Evolutionary conservation across 2,113 vertebrate species (phyloP).

Genomic region (Pangasianodon gigas): DNA sequence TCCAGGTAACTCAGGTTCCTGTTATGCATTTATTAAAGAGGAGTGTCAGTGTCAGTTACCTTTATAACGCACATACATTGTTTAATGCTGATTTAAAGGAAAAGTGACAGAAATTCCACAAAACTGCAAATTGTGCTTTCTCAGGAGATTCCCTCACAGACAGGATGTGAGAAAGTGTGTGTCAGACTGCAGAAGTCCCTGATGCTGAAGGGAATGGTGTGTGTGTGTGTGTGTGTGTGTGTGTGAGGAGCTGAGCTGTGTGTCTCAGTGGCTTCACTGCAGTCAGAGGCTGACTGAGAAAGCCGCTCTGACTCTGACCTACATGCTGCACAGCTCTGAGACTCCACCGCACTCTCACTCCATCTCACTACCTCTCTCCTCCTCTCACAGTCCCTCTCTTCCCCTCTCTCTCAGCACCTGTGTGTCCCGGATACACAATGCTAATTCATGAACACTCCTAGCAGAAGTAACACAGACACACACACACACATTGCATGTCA

Average conservation of each 20-base stretch:
- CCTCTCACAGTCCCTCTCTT: constrained; percentile 1
- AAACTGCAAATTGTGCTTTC: constrained; percentile 7
- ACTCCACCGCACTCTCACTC: constrained; percentile 48
- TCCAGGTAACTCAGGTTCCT: background rate
- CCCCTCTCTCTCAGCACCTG: constrained; percentile 42
- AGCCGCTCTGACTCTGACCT: constrained; percentile 64
- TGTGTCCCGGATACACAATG: constrained; percentile 47
- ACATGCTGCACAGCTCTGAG: constrained; percentile 68
- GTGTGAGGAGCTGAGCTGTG: constrained; percentile 41
- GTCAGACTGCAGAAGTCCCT: constrained; percentile 1
- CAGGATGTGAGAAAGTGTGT: constrained; percentile 4
- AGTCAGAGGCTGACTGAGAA: constrained; percentile 59
- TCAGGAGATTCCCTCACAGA: constrained; percentile 22
- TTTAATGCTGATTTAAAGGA: constrained; percentile 11
- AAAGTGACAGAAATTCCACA: constrained; percentile 17
- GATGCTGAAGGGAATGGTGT: background rate
- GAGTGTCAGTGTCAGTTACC: background rate
- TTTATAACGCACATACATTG: background rate
- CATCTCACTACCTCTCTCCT: background rate
- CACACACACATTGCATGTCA: constrained; percentile 9
- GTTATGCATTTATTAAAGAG: too few relatives aligned
- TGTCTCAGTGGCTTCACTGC: constrained; percentile 17
- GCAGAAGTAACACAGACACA: constrained; percentile 42
- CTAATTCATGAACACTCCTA: constrained; percentile 58
- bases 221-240: constrained; percentile 44